These are phyloP conservation scores for Horisme vitalbata DNA, from an alignment of 2,888 invertebrate genomes.

Conservation along the genomic window DNA sequence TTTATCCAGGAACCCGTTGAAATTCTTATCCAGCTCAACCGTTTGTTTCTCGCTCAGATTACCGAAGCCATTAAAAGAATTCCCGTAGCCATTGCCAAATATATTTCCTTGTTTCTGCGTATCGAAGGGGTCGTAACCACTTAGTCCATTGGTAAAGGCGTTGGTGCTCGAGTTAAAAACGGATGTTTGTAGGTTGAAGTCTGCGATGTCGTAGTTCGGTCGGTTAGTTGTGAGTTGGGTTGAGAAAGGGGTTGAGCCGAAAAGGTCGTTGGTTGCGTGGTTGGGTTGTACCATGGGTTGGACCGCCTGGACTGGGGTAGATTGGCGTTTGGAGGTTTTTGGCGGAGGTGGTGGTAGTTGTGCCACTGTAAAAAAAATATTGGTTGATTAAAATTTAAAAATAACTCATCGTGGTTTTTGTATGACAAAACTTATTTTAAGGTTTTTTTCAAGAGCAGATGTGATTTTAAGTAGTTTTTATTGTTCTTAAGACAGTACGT, in stretches of 20 bases:
- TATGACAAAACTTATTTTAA: too few relatives aligned
- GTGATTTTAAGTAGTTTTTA: too few relatives aligned
- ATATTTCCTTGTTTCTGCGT: constrained; percentile 86
- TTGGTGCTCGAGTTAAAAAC: constrained; percentile 64
- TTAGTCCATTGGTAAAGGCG: constrained; percentile 70
- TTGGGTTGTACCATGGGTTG: constrained; percentile 37
- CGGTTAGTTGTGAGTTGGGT: constrained; percentile 44
- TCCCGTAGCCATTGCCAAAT: constrained; percentile 67
- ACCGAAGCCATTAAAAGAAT: constrained; percentile 72
- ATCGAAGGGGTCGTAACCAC: constrained; percentile 90
- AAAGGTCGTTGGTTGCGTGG: constrained; percentile 85
- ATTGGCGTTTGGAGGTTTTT: constrained; percentile 85
- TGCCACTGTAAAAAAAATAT: constrained; percentile 83
- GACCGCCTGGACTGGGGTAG: constrained; percentile 51
- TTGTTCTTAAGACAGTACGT: too few relatives aligned
- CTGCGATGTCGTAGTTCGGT: constrained; percentile 75
- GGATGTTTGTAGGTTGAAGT: constrained; percentile 72
- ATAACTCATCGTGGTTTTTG: too few relatives aligned
- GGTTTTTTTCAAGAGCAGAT: too few relatives aligned
- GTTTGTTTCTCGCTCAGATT: constrained; percentile 75
- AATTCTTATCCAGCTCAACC: constrained; percentile 81
- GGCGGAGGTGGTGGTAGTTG: too few relatives aligned
- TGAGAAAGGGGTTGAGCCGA: constrained; percentile 90
- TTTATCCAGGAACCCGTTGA: constrained; percentile 91
- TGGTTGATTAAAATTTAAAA: not conserved